These are phyloP conservation scores for Ericerus pela DNA, from an alignment of 1,140 invertebrate genomes.

Conservation along the genomic window DNA sequence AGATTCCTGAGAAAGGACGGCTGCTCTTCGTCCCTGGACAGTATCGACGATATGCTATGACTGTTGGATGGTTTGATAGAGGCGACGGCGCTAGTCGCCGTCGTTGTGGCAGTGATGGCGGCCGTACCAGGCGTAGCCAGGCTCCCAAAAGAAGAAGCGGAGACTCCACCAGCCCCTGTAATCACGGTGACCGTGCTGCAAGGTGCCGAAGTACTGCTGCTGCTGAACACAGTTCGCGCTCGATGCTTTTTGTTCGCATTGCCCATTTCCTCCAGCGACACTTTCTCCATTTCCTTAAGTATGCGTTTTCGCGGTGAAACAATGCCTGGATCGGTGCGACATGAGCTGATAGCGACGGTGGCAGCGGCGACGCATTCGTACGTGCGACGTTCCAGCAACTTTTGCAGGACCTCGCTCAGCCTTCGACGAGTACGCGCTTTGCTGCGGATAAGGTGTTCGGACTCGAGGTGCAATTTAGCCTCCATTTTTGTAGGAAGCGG, in stretches of 20 bases:
- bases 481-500: no score
- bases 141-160: no score
- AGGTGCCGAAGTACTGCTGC: slow-evolving; percentile 21
- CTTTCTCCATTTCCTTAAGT: slow-evolving; percentile 51
- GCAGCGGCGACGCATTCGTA: neutral
- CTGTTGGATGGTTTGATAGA: slow-evolving; percentile 21
- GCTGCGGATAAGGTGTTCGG: no score
- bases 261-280: slow-evolving; percentile 45
- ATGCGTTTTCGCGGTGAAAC: slow-evolving; percentile 59
- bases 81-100: slow-evolving; percentile 20
- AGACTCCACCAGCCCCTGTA: neutral
- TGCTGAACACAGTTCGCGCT: slow-evolving; percentile 20
- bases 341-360: neutral
- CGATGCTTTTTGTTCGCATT: slow-evolving; percentile 24
- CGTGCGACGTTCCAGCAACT: neutral
- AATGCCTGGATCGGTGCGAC: slow-evolving; percentile 30
- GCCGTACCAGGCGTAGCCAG: no score
- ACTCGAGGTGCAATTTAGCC: no score
- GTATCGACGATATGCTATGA: slow-evolving; percentile 27
- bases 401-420: neutral
- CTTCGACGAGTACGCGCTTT: neutral
- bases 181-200: neutral
- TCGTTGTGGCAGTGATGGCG: slow-evolving; percentile 16
- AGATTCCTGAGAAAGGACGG: slow-evolving; percentile 22
- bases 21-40: slow-evolving; percentile 21